Evolutionary conservation across 2,113 vertebrate species (phyloP), one percentile per base, ranked within the genome.

Genomic region (Larimichthys polyactis): DNA sequence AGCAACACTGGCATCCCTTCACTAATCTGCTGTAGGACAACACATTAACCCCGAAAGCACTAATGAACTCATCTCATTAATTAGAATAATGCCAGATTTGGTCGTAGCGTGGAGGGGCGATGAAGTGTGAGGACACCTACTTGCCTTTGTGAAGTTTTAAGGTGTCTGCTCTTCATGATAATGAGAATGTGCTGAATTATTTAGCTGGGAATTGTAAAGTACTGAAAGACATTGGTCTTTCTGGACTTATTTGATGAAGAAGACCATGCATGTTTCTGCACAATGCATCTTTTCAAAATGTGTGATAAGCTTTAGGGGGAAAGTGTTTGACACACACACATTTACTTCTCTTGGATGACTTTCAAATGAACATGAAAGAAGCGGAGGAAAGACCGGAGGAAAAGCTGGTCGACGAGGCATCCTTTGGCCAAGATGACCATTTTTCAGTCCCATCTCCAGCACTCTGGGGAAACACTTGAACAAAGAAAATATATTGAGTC

Each of bases 21-120:
- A 71, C 86, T 89, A 87, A 92, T 89, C 90, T 84, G 81, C 90
- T 82, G 70, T 77, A 86, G 87, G 87, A 91, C 83, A 89, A 88
- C 87, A 88, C 91, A 87, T 90, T 91, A 85, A 91, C 90, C 88
- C 74, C 9, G 46, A 86, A 87, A 90, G 79, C 71, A 65, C 86
- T 93, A 88, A 94, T 92, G 88, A 94, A 90, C 89, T 90, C 62
- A 10, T 89, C 86, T 80, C 79, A 70, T 90, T 90, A 88, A 93
- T 92, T 89, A 90, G 66, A 83, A 86, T 73, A 74, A 87, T 88
- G 85, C 78, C 83, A 89, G 80, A 80, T 87, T 85, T 75, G 17
- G 71, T 60, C 65, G 82, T 66, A 68, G 75, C 43, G 4, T n/a
- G 62, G 58, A 17, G 81, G 78, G 59, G 54, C 72, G 8, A 60